Evolutionary conservation across 2,797 vertebrate species (phyloP), one percentile per base, ranked within the genome.

Genomic region (Sebastes paucispinis): DNA sequence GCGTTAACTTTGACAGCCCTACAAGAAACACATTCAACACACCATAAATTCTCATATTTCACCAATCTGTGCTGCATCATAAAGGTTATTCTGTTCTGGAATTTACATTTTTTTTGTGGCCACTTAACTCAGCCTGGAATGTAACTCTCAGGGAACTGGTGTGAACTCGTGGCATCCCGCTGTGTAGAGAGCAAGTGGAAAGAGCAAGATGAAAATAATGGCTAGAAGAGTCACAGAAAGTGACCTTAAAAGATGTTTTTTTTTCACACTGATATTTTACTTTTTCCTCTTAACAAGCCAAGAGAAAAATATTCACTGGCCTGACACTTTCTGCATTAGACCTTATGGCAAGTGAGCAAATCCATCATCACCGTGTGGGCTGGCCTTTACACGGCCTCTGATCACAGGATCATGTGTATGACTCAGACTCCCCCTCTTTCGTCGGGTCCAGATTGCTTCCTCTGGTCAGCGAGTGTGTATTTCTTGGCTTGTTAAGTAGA

Each of bases 401-500:
- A 75, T 70, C 47, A 76, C 29, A 79, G 1, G 36, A 66, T 80
- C 50, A 29, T 60, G 18, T 50, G 29, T 55, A 73, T 83, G 75
- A 78, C 69, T 84, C 78, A 83, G 54, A 70, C 29, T 78, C 31
- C 68, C 67, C 31, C 2, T 43, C 12, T 65, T 69, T 67, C 12
- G 52, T 27, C 31, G 3, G 34, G 2, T 62, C 55, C 79, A 66
- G 52, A 34, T 72, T 47, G 6, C 71, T 73, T 67, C 25, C 39
- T 81, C 57, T 83, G 25, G 57, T 70, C 70, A 65, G 10, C 10
- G 8, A 36, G 54, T 59, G 54, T 69, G 58, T 65, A 54, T 77
- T 78, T 81, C 11, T 73, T 74, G 29, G 43, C 85, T 77, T 68
- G 31, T 77, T 81, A 68, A 67, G 7, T 39, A 36, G 54, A 60